Evolutionary conservation across 2,888 invertebrate species (phyloP).

Genomic region (Tipula helvola): DNA sequence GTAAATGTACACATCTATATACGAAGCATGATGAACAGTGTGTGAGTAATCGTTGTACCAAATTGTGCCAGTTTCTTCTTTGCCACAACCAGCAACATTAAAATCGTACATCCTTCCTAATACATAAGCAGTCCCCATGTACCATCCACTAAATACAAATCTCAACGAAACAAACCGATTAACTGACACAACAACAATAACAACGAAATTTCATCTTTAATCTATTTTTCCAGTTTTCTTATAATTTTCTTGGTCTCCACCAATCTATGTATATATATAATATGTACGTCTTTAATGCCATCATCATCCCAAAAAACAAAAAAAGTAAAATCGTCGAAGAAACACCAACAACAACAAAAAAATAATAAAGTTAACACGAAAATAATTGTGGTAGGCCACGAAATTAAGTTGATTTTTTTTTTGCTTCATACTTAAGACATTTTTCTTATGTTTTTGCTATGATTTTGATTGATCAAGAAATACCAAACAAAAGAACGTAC

Average conservation of each 20-base stretch:
- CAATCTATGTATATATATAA: no score
- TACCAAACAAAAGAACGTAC: not conserved
- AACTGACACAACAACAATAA: not conserved
- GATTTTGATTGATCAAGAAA: not conserved
- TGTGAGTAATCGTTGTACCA: no score
- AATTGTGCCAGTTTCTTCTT: no score
- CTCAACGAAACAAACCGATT: no score
- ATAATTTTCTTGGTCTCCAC: not conserved
- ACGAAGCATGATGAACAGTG: no score
- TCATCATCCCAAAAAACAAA: not conserved
- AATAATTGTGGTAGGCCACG: constrained; percentile 11
- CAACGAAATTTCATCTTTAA: not conserved
- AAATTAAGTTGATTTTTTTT: not conserved
- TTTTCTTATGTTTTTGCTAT: not conserved
- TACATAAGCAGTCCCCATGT: no score
- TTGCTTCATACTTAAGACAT: not conserved
- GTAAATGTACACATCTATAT: no score
- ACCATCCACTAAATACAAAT: no score
- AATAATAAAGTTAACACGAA: not conserved
- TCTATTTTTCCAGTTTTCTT: not conserved
- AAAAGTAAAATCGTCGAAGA: not conserved
- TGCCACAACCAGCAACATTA: no score
- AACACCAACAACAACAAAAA: not conserved
- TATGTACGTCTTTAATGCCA: not conserved
- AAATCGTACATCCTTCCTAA: no score